These are phyloP conservation scores for Campylomormyrus tamandua DNA, from an alignment of 2,113 vertebrate genomes.

Conservation along the genomic window DNA sequence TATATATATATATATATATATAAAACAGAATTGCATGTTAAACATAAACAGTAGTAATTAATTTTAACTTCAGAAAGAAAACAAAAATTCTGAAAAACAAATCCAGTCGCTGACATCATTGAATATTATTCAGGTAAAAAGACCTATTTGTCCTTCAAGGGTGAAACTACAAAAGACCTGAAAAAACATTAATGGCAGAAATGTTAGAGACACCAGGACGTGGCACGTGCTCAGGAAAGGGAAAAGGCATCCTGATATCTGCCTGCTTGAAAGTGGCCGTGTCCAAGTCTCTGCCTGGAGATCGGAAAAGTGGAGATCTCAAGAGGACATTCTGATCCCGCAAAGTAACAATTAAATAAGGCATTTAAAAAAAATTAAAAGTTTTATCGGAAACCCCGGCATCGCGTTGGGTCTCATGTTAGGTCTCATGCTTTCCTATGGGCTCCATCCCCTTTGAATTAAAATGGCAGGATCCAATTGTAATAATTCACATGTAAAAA, in stretches of 20 bases:
- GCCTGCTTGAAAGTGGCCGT: not conserved
- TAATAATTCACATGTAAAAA: not conserved
- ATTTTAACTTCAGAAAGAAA: not conserved
- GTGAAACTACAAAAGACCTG: not conserved
- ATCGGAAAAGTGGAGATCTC: not conserved
- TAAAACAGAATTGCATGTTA: not conserved
- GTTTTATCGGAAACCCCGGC: not conserved
- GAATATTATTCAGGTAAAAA: not conserved
- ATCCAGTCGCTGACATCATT: not conserved
- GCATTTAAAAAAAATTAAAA: not conserved
- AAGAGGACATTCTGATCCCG: constrained; percentile 5
- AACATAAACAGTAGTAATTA: not conserved
- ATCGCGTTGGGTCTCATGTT: not conserved
- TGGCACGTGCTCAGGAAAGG: not conserved
- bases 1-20: too few species aligned
- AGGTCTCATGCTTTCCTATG: not conserved
- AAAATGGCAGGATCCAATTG: constrained; percentile 12
- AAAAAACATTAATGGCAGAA: not conserved
- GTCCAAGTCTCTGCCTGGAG: not conserved
- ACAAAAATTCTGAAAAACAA: not conserved
- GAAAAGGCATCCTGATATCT: not conserved
- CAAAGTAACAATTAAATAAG: constrained; percentile 10
- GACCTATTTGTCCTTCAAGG: not conserved
- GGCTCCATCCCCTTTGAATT: not conserved
- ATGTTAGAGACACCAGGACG: not conserved